phyloP scores from a whole-genome alignment of 2,797 vertebrate species.

The Morus bassanus region DNA sequence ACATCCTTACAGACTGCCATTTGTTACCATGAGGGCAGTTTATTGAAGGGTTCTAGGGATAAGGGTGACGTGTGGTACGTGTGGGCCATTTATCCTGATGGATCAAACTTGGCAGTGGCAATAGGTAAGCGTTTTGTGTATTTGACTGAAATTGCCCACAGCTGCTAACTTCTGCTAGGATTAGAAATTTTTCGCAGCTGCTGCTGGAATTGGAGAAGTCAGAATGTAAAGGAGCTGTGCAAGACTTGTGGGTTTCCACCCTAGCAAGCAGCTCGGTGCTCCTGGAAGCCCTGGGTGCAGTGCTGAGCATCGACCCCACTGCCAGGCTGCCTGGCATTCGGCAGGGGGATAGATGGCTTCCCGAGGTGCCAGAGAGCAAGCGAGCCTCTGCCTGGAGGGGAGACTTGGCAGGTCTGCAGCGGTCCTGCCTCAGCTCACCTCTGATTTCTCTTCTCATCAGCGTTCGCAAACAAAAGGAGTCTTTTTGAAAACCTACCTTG shows the following conservation, averaged over 20 bases:
- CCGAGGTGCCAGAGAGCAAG: neutral
- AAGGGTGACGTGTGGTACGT: accelerated
- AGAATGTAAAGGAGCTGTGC: neutral
- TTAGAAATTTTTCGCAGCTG: neutral
- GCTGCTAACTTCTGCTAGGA: neutral
- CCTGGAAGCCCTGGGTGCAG: neutral
- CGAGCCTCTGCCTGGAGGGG: neutral
- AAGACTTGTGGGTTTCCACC: neutral
- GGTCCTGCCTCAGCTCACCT: neutral
- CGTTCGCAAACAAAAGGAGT: neutral
- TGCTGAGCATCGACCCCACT: accelerated
- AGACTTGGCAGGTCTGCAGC: neutral
- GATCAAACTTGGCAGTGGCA: neutral
- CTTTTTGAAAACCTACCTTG: neutral
- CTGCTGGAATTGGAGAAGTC: neutral
- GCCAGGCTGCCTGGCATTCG: accelerated
- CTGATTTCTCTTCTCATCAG: neutral
- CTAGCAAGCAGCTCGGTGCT: neutral
- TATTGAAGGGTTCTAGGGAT: neutral
- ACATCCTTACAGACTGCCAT: accelerated
- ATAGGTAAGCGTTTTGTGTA: accelerated
- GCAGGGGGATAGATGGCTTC: neutral
- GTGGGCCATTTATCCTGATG: neutral
- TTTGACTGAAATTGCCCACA: neutral
- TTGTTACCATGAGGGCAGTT: neutral